These are phyloP conservation scores for Phytoseiulus persimilis DNA, from an alignment of 2,888 invertebrate species.

Conservation along the genomic window DNA sequence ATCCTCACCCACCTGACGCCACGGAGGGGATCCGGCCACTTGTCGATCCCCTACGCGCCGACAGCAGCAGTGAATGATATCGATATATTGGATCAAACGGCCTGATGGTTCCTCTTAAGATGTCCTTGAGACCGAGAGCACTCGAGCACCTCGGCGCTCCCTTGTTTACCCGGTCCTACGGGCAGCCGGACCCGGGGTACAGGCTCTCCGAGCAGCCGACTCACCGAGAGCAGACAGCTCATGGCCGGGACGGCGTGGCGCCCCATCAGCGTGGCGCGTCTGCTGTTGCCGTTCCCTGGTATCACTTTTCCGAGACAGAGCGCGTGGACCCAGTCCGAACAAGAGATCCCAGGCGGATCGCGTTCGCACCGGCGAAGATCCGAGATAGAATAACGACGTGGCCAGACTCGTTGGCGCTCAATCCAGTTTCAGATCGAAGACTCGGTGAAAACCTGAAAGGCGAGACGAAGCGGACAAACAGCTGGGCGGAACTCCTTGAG, in stretches of 20 bases:
- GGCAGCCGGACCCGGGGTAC: neutral
- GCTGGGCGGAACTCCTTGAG: neutral
- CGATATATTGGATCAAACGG: conserved; percentile 1
- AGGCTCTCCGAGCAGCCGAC: neutral
- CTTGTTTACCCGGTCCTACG: neutral
- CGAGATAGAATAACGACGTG: neutral
- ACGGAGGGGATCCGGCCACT: neutral
- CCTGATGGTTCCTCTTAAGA: neutral
- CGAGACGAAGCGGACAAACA: neutral
- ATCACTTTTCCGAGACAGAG: neutral
- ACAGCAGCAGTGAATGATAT: neutral
- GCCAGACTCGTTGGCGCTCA: neutral
- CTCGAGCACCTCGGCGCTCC: neutral
- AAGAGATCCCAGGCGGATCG: neutral
- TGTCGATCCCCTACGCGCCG: neutral
- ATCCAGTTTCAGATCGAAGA: neutral
- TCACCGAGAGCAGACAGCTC: neutral
- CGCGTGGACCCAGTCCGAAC: neutral
- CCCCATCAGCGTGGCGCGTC: neutral
- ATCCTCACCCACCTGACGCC: neutral
- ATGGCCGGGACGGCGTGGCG: neutral
- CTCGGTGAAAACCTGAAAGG: neutral
- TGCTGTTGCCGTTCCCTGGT: neutral
- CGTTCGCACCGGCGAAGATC: neutral
- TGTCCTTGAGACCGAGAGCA: neutral